phyloP scores from a whole-genome alignment of 1,140 invertebrate genomes.

The Ceratoteleas bidentatus region DNA sequence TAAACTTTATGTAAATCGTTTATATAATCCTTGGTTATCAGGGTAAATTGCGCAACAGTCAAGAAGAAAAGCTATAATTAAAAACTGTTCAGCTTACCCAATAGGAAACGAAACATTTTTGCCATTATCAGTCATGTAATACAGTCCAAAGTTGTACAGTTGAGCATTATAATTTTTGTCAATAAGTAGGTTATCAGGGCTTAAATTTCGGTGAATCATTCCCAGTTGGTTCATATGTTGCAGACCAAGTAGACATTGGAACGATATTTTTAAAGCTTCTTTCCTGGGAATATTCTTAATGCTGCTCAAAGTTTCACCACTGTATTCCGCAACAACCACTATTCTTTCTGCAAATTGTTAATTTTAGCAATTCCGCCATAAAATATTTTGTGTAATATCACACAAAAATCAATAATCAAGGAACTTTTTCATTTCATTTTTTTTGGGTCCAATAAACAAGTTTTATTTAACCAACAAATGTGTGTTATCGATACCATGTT shows the following conservation, averaged over 20 bases:
- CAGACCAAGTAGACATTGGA: constrained; percentile 88
- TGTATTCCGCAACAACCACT: constrained; percentile 93
- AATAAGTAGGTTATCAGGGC: constrained; percentile 91
- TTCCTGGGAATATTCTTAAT: constrained; percentile 77
- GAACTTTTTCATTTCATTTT: too few relatives aligned
- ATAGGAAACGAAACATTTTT: constrained; percentile 95
- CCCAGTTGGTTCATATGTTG: constrained; percentile 87
- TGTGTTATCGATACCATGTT: constrained; percentile 88
- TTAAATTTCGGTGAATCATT: constrained; percentile 90
- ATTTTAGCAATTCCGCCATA: too few relatives aligned
- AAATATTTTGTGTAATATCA: too few relatives aligned
- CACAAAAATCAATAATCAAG: too few relatives aligned
- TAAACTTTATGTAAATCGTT: too few relatives aligned
- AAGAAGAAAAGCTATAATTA: too few relatives aligned
- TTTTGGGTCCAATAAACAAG: too few relatives aligned
- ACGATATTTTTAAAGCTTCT: constrained; percentile 84
- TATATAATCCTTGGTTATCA: too few relatives aligned
- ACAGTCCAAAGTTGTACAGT: constrained; percentile 95
- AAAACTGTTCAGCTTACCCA: constrained; percentile 83
- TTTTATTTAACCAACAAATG: too few relatives aligned
- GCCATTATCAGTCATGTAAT: constrained; percentile 93
- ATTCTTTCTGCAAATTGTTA: constrained; percentile 88
- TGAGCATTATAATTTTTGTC: constrained; percentile 88
- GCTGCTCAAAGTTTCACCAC: constrained; percentile 84
- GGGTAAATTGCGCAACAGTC: too few relatives aligned